Conservation (phyloP, 2,113 vertebrate species). For the Murina feae region DNA sequence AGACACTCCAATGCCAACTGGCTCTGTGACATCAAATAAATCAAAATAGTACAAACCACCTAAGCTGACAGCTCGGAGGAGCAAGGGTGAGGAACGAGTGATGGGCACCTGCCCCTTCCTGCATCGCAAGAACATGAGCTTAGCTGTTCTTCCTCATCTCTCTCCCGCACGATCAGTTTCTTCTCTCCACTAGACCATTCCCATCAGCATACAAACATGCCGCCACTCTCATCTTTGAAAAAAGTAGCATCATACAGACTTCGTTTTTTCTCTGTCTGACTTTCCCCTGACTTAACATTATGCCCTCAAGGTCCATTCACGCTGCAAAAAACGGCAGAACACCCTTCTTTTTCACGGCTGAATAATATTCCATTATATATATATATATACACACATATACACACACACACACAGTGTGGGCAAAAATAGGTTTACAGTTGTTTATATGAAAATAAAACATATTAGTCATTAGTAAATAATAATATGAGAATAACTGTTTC, state of each 20-base stretch:
- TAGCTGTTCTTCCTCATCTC: background rate
- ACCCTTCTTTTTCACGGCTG: background rate
- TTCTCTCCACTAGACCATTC: background rate
- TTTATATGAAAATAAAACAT: background rate
- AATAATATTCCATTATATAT: background rate
- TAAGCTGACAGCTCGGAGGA: background rate
- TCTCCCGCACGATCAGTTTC: background rate
- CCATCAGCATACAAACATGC: background rate
- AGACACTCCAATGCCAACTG: background rate
- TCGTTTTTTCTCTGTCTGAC: background rate
- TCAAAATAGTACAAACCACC: background rate
- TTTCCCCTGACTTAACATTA: background rate
- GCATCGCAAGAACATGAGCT: background rate
- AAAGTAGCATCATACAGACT: background rate
- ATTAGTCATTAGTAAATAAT: background rate
- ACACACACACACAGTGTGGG: background rate
- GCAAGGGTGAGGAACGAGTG: fast-evolving
- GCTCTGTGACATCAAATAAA: background rate
- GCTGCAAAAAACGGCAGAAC: background rate
- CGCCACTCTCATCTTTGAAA: background rate
- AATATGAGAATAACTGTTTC: background rate
- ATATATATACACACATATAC: too few species aligned
- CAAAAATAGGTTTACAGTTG: background rate
- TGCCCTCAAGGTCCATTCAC: background rate
- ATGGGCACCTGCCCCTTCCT: background rate